Percentiles rank a stretch among this genome's conserved stretches.
Conservation (phyloP, 2,888 invertebrate species). For the Euphydryas editha region DNA sequence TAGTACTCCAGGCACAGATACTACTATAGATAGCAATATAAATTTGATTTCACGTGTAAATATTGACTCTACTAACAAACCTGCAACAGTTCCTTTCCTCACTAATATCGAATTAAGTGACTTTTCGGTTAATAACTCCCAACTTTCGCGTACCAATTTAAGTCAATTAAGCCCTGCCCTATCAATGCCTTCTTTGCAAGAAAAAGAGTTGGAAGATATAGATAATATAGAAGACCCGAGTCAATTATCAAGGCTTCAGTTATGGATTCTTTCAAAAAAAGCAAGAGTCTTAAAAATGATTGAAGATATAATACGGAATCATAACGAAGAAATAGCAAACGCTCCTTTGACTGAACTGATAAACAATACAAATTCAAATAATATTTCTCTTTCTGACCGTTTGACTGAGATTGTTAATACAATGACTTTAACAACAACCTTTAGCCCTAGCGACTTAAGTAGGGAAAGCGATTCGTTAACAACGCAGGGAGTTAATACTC, state of each 20-base stretch:
- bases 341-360: constrained; percentile 63
- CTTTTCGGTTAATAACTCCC: constrained; percentile 49
- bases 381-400: constrained; percentile 64
- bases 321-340: constrained; percentile 73
- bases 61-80: constrained; percentile 55
- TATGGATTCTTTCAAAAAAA: constrained; percentile 78
- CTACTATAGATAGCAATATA: constrained; percentile 47
- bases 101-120: constrained; percentile 64
- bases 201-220: constrained; percentile 46
- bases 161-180: constrained; percentile 40
- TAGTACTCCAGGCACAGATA: constrained; percentile 33
- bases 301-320: constrained; percentile 74
- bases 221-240: constrained; percentile 58
- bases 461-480: constrained; percentile 47
- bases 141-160: constrained; percentile 39
- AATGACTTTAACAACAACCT: constrained; percentile 62
- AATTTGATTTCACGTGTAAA: constrained; percentile 42
- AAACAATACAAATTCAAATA: constrained; percentile 56
- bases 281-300: constrained; percentile 79
- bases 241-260: constrained; percentile 67
- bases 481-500: constrained; percentile 49
- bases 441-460: constrained; percentile 43
- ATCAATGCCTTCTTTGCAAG: constrained; percentile 44
- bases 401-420: constrained; percentile 70
- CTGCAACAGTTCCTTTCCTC: constrained; percentile 62